Conservation (phyloP, 2,888 invertebrate species). For the Phengaris arion region DNA sequence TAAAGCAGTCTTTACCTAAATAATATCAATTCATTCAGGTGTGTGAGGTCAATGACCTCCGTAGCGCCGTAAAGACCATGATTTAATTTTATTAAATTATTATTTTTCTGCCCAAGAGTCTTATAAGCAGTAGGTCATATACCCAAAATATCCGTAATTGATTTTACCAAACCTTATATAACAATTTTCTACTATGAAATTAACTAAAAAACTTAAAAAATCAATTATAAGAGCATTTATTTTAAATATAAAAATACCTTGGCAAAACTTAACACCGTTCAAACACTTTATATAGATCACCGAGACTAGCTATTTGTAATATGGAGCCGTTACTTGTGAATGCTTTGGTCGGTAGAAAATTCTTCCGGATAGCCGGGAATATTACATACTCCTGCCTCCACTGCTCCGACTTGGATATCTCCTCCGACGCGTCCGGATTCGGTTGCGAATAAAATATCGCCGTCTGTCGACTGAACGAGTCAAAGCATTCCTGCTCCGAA, state of each 20-base stretch:
- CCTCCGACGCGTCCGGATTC: slow-evolving; percentile 51
- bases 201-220: background rate
- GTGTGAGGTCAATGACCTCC: no score
- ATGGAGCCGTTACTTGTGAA: slow-evolving; percentile 88
- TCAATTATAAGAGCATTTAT: background rate
- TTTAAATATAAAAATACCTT: background rate
- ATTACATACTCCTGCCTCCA: slow-evolving; percentile 91
- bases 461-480: slow-evolving; percentile 88
- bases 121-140: no score
- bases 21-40: no score
- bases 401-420: slow-evolving; percentile 80
- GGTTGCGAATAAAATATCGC: slow-evolving; percentile 85
- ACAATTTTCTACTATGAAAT: no score
- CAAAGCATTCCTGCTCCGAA: slow-evolving; percentile 90
- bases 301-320: slow-evolving; percentile 91
- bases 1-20: no score
- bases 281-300: slow-evolving; percentile 97
- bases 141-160: no score
- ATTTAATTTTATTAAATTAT: no score
- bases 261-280: slow-evolving; percentile 88
- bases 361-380: slow-evolving; percentile 86
- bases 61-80: no score
- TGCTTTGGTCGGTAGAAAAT: slow-evolving; percentile 87
- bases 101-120: no score
- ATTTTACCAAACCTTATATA: no score